These are phyloP conservation scores for Ariolimax columbianus DNA, from an alignment of 2,888 invertebrate species.

Conservation along the genomic window DNA sequence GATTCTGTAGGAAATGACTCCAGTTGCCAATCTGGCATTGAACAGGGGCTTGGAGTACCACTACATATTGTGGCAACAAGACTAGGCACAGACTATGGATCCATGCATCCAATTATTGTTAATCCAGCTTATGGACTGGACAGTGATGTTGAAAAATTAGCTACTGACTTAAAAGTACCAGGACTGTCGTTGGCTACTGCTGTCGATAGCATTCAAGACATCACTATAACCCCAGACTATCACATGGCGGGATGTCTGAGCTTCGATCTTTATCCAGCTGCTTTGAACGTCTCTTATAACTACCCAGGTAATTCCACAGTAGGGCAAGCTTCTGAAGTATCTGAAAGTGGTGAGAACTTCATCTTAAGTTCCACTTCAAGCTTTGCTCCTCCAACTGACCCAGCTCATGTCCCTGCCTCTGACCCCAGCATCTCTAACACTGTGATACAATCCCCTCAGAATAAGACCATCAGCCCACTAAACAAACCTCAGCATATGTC, in stretches of 20 bases:
- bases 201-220: not conserved
- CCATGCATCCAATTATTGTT: constrained; percentile 28
- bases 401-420: not conserved
- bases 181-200: not conserved
- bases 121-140: constrained; percentile 30
- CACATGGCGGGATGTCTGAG: not conserved
- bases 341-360: not conserved
- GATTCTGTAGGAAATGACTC: constrained; percentile 5
- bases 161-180: not conserved
- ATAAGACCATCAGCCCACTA: constrained; percentile 30
- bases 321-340: not conserved
- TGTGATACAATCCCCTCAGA: constrained; percentile 34
- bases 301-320: not conserved
- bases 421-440: not conserved
- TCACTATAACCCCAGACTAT: not conserved
- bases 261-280: not conserved
- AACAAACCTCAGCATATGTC: not conserved
- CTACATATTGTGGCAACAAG: not conserved
- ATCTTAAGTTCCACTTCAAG: not conserved
- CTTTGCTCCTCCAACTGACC: not conserved
- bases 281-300: not conserved
- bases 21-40: not conserved
- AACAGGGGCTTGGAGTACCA: constrained; percentile 6
- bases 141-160: not conserved
- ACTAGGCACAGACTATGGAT: constrained; percentile 29